A percentile compares a stretch with the other conserved stretches of the same genome.
phyloP scores from a whole-genome alignment of 2,888 invertebrate species.

The Coenonympha glycerion region DNA sequence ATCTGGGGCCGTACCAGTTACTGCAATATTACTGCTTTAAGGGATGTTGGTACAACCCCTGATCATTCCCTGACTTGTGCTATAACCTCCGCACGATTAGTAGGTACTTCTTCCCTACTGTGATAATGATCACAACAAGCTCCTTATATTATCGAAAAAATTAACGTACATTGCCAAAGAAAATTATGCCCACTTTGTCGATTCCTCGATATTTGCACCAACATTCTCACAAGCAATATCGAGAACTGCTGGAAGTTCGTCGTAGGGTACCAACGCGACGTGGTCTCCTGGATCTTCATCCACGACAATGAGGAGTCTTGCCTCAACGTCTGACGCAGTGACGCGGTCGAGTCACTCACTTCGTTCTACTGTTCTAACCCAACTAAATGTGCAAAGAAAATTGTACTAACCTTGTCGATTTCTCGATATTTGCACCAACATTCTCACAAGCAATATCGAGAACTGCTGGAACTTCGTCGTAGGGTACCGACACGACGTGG shows the following conservation, averaged over 20 bases:
- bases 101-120: too few relatives aligned
- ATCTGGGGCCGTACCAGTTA: too few relatives aligned
- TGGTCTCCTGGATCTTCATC: constrained; percentile 75
- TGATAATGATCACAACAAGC: too few relatives aligned
- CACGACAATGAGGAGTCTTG: constrained; percentile 60
- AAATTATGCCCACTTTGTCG: constrained; percentile 57
- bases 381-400: neutral
- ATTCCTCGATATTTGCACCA: constrained; percentile 76
- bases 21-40: too few relatives aligned
- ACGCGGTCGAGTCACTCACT: constrained; percentile 50
- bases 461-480: constrained; percentile 77
- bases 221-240: constrained; percentile 76
- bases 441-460: constrained; percentile 73
- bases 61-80: too few relatives aligned
- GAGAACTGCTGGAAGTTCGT: constrained; percentile 76
- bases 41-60: too few relatives aligned
- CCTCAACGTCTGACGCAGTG: constrained; percentile 54
- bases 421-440: constrained; percentile 77
- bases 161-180: too few relatives aligned
- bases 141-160: too few relatives aligned
- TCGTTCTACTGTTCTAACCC: constrained; percentile 39
- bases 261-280: constrained; percentile 55
- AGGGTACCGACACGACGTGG: constrained; percentile 52
- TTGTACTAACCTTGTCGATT: constrained; percentile 69
- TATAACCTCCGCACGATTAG: too few relatives aligned